Conservation (phyloP, 35 echinoderm and acorn worm species). For the Ophiothrix spiculata region DNA sequence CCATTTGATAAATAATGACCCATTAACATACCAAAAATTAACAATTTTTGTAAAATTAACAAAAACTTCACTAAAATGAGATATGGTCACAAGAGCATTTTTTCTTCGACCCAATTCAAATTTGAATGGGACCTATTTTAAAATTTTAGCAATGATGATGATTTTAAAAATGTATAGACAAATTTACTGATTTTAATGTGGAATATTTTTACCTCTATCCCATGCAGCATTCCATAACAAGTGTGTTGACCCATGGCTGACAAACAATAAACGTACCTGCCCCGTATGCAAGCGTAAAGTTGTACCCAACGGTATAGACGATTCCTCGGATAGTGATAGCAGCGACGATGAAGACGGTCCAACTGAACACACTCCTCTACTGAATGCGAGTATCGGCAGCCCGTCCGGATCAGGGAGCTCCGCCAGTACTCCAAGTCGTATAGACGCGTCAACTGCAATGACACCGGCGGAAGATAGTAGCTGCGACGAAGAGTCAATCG, state of each 20-base stretch:
- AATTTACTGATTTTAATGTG: too few relatives aligned
- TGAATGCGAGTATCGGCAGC: slow-evolving; percentile 7
- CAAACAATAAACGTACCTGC: slow-evolving; percentile 91
- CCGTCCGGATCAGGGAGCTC: slow-evolving; percentile 46
- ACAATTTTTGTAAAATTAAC: too few relatives aligned
- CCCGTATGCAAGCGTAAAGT: slow-evolving; percentile 99
- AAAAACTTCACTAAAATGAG: too few relatives aligned
- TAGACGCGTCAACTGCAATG: slow-evolving; percentile 32
- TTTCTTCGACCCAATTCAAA: too few relatives aligned
- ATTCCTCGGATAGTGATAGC: slow-evolving; percentile 65
- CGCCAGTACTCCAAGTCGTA: too few relatives aligned
- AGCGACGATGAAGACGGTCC: slow-evolving; percentile 52
- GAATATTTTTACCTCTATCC: background rate
- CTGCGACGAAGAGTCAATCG: background rate
- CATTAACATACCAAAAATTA: too few relatives aligned
- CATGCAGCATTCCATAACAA: slow-evolving; percentile 87
- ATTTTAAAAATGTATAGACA: too few relatives aligned
- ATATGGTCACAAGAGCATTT: too few relatives aligned
- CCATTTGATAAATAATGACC: too few relatives aligned
- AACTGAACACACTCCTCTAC: slow-evolving; percentile 90
- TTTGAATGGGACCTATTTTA: too few relatives aligned
- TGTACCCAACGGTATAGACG: slow-evolving; percentile 63
- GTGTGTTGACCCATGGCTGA: slow-evolving; percentile 97
- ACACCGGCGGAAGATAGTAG: slow-evolving; percentile 17
- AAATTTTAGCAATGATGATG: too few relatives aligned